Base-by-base conservation (phyloP, 2,888 invertebrate genomes). In the Dendrolimus pini region DNA sequence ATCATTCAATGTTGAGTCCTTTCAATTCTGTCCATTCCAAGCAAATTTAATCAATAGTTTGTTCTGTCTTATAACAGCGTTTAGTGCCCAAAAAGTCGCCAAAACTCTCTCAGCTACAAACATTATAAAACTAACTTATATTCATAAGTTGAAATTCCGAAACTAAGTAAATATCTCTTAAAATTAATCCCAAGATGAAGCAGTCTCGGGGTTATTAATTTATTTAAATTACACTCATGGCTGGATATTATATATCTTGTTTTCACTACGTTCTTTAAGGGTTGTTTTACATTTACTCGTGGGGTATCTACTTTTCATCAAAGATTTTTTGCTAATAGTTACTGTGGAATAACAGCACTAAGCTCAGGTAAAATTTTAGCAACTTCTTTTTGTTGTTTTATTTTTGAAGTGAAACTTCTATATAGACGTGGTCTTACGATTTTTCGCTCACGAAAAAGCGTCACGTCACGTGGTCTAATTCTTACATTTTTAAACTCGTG, bases 141-240 rank as follows among this genome's bases (percentile, higher is more conserved):
- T 12, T 47, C 47, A 47, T 47, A 47, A 47, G 12, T 12, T 47
- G 12, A 47, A 47, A 47, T 47, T 47, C 7, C 47, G 6, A 12
- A 47, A 47, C 58, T 54, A 59, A 61, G 62, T 63, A 57, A 61
- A 61, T 56, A 53, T 47, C 54, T 55, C 57, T 56, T 56, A 63
- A 65, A 64, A 58, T 62, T 60, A 59, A 53, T 12, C 59, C 54
- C 54, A 62, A 61, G 61, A 10, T 56, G 18, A 52, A 53, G 54
- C 42, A 53, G 60, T 58, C 47, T 60, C 58, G 60, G 57, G 60
- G 61, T 64, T 65, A 66, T 64, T 65, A 64, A 63, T 61, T 61
- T 54, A 54, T 55, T 58, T 63, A 61, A 64, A 68, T 68, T 65
- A 59, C 59, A 57, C 62, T n/a, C 60, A 57, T 65, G 63, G 61